Evolutionary conservation across 1,140 invertebrate genomes (phyloP), one percentile per base, ranked within the genome.

Genomic region (Ectropis grisescens): DNA sequence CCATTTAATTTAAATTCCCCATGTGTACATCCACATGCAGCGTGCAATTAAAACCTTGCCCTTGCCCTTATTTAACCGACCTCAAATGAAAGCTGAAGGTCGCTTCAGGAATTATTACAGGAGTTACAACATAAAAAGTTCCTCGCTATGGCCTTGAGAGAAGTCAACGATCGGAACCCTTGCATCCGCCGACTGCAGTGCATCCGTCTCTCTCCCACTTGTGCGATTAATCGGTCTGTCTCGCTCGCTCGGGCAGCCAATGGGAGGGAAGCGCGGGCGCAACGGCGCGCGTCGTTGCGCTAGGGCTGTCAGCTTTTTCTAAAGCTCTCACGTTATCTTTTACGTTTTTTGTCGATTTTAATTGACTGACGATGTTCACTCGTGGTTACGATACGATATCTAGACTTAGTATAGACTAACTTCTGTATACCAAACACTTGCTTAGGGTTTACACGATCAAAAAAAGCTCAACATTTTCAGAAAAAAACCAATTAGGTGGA

Each of bases 101-200:
- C 62, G 70, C 46, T 67, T 57, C 54, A 58, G 53, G 60, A 43
- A 47, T 49, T 58, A 62, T 59, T 68, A 66, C 64, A 58, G 51
- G 47, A 48, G 54, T 67, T 61, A 65, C 56, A 58, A 65, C 61
- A 68, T 54, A 71, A 76, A 72, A 76, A 65, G 52, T 55, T 37
- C 54, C 58, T 64, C 53, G 64, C 41, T 49, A 40, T 72, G 69
- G 66, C 74, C 71, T 76, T 76, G 71, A 66, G 47, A 55, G 56
- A 45, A 79, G 71, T 76, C 74, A 79, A 74, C 59, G 74, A 58
- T 74, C 74, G 69, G 68, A 47, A 60, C 70, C 61, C 64, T 72
- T 54, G 61, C 66, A 71, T 76, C 68, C 69, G 68, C 41, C 62
- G 59, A 54, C 51, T 68, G 71, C 61, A 69, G 50, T 50, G 41